Base-by-base conservation (phyloP, 2,797 vertebrate genomes). In the Poecilia wingei region DNA sequence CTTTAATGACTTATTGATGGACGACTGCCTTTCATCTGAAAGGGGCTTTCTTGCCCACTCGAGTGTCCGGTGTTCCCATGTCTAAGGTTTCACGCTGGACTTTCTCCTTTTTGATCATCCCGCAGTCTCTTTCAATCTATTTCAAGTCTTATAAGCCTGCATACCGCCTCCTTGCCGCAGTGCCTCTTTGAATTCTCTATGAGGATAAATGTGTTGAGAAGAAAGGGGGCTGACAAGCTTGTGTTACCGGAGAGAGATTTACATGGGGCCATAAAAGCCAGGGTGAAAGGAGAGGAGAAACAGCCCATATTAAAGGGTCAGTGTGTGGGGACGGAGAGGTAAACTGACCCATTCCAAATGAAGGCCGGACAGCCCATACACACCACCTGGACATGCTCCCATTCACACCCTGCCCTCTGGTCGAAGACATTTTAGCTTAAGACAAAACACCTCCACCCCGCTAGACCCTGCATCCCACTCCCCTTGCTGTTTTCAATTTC, bases 1-100 rank as follows among this genome's bases (percentile, higher is more conserved):
- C 89, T 89, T 87, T 93, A 92, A 93, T 94, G 91, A 94, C 91
- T 94, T 93, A 94, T 93, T 95, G 93, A 94, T 91, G 90, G 92
- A 92, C 59, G 90, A 81, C 86, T 79, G 87, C 87, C 90, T 94
- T 95, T 95, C 92, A 95, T 95, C 91, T 92, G 77, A 89, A 80
- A 75, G 77, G 81, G 80, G 86, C 87, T 91, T 91, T 92, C 88
- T 89, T 83, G 87, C 84, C 85, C 92, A 82, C 85, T 89, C 79
- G 76, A 92, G 89, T 92, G 92, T 93, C 93, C 92, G 79, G 88
- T 83, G 79, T 92, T 94, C 93, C 90, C 92, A 91, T 90, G 94
- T 93, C 92, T 94, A 91, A 91, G 86, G 94, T 95, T 95, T 95
- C 93, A 75, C 90, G 47, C 55, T 4, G 76, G 89, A 93, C 92